Percentiles rank a stretch among this genome's conserved stretches.
These are phyloP conservation scores for Neoseiulus cucumeris DNA, from an alignment of 1,140 invertebrate genomes.

Conservation along the genomic window DNA sequence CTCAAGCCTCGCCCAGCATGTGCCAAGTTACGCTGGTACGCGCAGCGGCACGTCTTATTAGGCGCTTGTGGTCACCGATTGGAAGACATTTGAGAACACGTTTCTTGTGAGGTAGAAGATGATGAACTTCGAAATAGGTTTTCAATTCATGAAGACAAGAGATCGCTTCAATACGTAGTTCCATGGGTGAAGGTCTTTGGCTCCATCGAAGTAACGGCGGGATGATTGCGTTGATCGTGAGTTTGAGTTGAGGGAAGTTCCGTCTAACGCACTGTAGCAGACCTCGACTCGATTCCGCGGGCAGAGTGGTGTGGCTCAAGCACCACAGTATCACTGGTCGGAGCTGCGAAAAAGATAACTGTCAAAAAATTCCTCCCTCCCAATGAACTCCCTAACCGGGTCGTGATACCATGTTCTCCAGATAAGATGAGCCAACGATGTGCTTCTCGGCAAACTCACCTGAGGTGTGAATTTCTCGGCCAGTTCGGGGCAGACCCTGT, in stretches of 20 bases:
- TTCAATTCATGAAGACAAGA: background rate
- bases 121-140: background rate
- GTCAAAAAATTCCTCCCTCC: background rate
- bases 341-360: background rate
- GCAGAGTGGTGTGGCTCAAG: background rate
- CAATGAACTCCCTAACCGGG: background rate
- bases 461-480: background rate
- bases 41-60: background rate
- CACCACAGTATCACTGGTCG: background rate
- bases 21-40: background rate
- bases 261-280: background rate
- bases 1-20: background rate
- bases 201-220: background rate
- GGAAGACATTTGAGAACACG: background rate
- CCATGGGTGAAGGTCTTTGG: background rate
- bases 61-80: background rate
- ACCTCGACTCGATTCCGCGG: background rate
- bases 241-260: background rate
- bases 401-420: background rate
- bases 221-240: background rate
- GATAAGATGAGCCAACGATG: background rate
- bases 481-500: too few relatives aligned
- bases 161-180: background rate
- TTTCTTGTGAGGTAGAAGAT: background rate
- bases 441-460: too few relatives aligned